Evolutionary conservation across 2,888 invertebrate genomes (phyloP).

Genomic region (Morpho achilles): DNA sequence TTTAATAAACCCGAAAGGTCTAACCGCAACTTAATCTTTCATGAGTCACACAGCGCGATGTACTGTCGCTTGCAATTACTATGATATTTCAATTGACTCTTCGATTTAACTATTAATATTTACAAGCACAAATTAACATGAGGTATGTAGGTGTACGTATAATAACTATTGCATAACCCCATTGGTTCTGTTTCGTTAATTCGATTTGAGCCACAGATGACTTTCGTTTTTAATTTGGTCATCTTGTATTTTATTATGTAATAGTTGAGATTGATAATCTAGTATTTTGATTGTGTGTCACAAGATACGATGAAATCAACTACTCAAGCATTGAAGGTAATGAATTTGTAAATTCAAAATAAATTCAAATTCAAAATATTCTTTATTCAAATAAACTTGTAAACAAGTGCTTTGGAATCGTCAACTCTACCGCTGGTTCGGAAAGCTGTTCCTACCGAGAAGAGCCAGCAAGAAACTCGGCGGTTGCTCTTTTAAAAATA

Average conservation of each 20-base stretch:
- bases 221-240: conserved; percentile 10
- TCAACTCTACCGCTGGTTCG: too few relatives aligned
- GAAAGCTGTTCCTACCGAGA: too few relatives aligned
- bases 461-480: too few relatives aligned
- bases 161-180: conserved; percentile 3
- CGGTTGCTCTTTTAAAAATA: too few relatives aligned
- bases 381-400: too few relatives aligned
- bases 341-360: too few relatives aligned
- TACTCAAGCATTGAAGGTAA: too few relatives aligned
- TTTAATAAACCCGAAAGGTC: neutral
- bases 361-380: too few relatives aligned
- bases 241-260: conserved; percentile 6
- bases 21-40: conserved; percentile 3
- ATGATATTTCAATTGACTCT: conserved; percentile 14
- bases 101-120: conserved; percentile 6
- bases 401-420: too few relatives aligned
- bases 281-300: too few relatives aligned
- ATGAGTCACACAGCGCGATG: conserved; percentile 9
- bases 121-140: neutral
- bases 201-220: conserved; percentile 6
- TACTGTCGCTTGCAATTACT: conserved; percentile 18
- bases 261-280: neutral
- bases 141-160: conserved; percentile 3
- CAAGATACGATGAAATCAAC: too few relatives aligned
- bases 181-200: conserved; percentile 2